Evolutionary conservation across 2,888 invertebrate genomes (phyloP), one percentile per base, ranked within the genome.

Genomic region (Calliphora vomitoria): DNA sequence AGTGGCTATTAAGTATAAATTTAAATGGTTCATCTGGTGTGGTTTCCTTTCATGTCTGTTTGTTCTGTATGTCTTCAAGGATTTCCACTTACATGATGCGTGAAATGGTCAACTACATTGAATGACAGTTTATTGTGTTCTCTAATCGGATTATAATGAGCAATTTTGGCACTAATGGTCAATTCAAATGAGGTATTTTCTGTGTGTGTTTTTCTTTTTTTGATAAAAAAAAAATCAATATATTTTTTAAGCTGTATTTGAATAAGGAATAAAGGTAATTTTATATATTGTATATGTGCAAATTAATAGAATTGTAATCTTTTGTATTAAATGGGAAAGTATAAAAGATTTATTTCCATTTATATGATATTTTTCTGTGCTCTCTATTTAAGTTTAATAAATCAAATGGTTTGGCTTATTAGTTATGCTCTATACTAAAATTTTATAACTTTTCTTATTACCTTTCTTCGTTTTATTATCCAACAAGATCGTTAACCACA

Each of bases 141-240:
- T 68, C 88, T 92, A 93, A 93, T 93, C 93, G 91, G 93, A 92
- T 93, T 93, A 93, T 90, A 90, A 88, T 89, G 90, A 91, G 88
- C 90, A 91, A 91, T 91, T 92, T 92, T 91, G 90, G 89, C 91
- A 91, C 91, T 91, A 89, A 90, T 90, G 89, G 90, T 85, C 91
- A 90, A 91, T 92, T 91, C 91, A 91, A 91, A 92, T 92, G 47
- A 38, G 3, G 44, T 11, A 44, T 66, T 60, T n/a, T 31, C 4
- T 10, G 4, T 18, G 11, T 41, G 25, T n/a, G n/a, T n/a, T n/a
- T n/a, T n/a, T n/a, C n/a, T n/a, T 64, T 5, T 50, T 15, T 15
- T 31, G 0, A 35, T 25, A 55, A 62, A 18, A n/a, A 47, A 18
- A 64, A 41, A 62, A 25, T 0, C 58, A 82, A 75, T 74, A 18